phyloP scores from a whole-genome alignment of 2,113 vertebrate genomes.

The Elgaria multicarinata region DNA sequence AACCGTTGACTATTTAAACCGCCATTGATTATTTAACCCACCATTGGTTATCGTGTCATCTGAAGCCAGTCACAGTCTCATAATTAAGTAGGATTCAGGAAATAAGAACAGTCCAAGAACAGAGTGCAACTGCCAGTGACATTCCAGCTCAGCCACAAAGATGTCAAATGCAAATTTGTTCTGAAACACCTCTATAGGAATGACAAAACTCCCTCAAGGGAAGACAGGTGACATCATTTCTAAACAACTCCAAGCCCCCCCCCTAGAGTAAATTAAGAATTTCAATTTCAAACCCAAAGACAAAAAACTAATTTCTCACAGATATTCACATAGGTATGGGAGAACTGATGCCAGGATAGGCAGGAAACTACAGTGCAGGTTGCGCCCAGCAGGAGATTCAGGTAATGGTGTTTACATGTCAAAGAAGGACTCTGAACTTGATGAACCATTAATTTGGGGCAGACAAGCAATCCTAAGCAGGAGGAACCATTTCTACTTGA shows the following conservation, averaged over 20 bases:
- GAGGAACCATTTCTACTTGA: not conserved
- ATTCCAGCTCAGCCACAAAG: not conserved
- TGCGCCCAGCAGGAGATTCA: not conserved
- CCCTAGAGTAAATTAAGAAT: not conserved
- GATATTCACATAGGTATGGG: not conserved
- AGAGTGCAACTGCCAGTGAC: not conserved
- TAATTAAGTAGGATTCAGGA: not conserved
- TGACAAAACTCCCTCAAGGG: not conserved
- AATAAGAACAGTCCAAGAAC: not conserved
- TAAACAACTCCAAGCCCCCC: not conserved
- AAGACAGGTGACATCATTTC: not conserved
- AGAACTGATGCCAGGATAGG: not conserved
- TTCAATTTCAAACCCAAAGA: conserved; percentile 4
- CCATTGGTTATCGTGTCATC: too few relatives aligned
- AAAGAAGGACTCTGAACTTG: not conserved
- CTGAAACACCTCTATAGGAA: not conserved
- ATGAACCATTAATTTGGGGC: not conserved
- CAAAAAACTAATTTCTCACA: conserved; percentile 3
- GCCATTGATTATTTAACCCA: too few relatives aligned
- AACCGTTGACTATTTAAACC: too few relatives aligned
- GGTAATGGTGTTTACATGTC: not conserved
- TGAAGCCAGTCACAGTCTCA: not conserved
- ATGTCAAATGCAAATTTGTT: conserved; percentile 5
- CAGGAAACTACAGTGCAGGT: not conserved
- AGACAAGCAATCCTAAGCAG: not conserved